phyloP scores from a whole-genome alignment of 1,140 invertebrate genomes.

The Conopomorpha cramerella region DNA sequence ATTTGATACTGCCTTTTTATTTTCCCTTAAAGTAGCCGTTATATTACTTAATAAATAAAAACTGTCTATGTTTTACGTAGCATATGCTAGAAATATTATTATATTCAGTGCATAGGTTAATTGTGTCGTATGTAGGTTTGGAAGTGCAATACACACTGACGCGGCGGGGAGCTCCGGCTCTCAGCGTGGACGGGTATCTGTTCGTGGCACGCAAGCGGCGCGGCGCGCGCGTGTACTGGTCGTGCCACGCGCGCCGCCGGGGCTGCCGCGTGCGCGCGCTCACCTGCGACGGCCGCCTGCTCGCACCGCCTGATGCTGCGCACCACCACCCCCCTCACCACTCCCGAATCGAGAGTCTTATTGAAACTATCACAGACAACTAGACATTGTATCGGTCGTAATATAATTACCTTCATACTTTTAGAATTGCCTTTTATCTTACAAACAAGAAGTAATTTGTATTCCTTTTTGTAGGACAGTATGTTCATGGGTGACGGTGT shows the following conservation, averaged over 20 bases:
- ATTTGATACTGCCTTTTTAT: too few relatives aligned
- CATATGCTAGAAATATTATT: too few relatives aligned
- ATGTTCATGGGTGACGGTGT: too few relatives aligned
- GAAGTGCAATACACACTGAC: conserved; percentile 34
- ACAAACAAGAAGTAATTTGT: conserved; percentile 1
- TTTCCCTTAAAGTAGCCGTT: too few relatives aligned
- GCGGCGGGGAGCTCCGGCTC: conserved; percentile 34
- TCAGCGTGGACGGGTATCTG: conserved; percentile 30
- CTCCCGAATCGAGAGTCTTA: conserved; percentile 35
- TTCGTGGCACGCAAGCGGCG: conserved; percentile 39
- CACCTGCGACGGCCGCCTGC: conserved; percentile 25
- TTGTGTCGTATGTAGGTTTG: too few relatives aligned
- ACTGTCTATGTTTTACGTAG: too few relatives aligned
- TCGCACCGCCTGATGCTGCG: conserved; percentile 6
- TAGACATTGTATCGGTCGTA: not conserved
- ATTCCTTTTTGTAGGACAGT: too few relatives aligned
- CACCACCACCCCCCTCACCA: conserved; percentile 30
- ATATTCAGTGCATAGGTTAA: too few relatives aligned
- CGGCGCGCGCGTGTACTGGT: conserved; percentile 41
- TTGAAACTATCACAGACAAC: conserved; percentile 27
- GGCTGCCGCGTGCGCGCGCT: conserved; percentile 32
- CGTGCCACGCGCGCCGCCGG: conserved; percentile 23
- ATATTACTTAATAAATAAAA: too few relatives aligned
- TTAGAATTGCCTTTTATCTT: not conserved
- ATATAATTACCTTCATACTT: not conserved